phyloP scores from a whole-genome alignment of 1,140 invertebrate species.

The Adelges cooleyi region DNA sequence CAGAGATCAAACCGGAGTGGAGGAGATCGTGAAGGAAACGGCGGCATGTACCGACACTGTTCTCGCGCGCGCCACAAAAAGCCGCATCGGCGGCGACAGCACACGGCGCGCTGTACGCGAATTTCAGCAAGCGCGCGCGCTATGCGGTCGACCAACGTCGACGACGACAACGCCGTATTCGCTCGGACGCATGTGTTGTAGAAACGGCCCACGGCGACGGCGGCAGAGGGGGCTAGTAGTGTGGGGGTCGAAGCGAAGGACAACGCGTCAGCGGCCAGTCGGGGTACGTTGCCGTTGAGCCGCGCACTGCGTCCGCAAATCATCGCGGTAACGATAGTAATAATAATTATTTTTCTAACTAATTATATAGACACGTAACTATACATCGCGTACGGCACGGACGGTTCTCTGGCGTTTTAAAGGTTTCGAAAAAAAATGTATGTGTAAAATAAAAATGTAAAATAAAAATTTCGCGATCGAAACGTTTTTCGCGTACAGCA shows the following conservation, averaged over 20 bases:
- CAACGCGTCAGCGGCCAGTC: background rate
- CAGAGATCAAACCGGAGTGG: no score
- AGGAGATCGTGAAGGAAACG: no score
- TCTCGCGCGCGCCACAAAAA: background rate
- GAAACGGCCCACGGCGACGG: background rate
- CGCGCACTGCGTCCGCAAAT: background rate
- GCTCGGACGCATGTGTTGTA: conserved; percentile 23
- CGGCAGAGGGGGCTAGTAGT: background rate
- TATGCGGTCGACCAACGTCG: background rate
- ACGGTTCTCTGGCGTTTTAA: no score
- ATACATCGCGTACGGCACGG: no score
- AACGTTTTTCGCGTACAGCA: no score
- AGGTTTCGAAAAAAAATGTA: no score
- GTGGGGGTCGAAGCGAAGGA: conserved; percentile 21
- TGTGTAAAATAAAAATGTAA: no score
- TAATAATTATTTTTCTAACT: no score
- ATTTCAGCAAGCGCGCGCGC: background rate
- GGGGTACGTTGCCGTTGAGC: background rate
- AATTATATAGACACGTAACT: no score
- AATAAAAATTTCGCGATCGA: no score
- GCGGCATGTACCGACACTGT: no score
- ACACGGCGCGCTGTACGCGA: background rate
- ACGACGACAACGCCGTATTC: background rate
- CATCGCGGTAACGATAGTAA: no score
- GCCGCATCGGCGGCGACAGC: background rate